Base-by-base conservation (phyloP, 1,140 invertebrate species). In the Aethina tumida region DNA sequence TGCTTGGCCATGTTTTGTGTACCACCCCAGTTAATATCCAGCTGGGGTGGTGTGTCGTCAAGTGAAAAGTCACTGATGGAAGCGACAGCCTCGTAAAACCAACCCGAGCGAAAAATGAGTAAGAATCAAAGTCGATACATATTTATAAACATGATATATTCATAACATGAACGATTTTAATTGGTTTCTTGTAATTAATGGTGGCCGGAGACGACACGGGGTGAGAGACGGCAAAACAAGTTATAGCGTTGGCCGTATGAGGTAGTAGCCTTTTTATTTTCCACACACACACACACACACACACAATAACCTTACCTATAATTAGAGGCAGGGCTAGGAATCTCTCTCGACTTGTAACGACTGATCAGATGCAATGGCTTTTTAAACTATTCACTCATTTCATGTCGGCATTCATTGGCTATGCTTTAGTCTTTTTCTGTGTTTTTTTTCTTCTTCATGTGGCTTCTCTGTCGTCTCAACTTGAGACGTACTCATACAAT, bases 141-240 rank as follows among this genome's bases (percentile, higher is more conserved):
- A 37, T 46, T 46, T 46, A 46, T 46, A 28, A 41, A 41, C 36
- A 41, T 41, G 44, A 46, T 46, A 32, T 41, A 41, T 46, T 46
- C 44, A 41, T 46, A 41, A 46, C 44, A 41, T 46, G 44, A 37
- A 35, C 39, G 39, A 41, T 37, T 46, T 46, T 46, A 46, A 46
- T 46, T 46, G 44, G 39, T 41, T 46, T 36, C 24, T 22, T 44
- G 42, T 44, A 44, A 44, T 44, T 44, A 44, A 44, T 44, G 42
- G 36, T 32, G 32, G 31, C 27, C 36, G 24, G 19, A 18, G 32
- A 30, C 34, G 34, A 35, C 30, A 25, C 20, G 34, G 38, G 35
- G 28, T 32, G 32, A 37, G 35, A 30, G 28, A 37, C 35, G 29
- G 37, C 19, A 20, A 31, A 40, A 26, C 37, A 21, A 29, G 26